Conservation (phyloP, 2,888 invertebrate genomes). For the Morpho deidamia region DNA sequence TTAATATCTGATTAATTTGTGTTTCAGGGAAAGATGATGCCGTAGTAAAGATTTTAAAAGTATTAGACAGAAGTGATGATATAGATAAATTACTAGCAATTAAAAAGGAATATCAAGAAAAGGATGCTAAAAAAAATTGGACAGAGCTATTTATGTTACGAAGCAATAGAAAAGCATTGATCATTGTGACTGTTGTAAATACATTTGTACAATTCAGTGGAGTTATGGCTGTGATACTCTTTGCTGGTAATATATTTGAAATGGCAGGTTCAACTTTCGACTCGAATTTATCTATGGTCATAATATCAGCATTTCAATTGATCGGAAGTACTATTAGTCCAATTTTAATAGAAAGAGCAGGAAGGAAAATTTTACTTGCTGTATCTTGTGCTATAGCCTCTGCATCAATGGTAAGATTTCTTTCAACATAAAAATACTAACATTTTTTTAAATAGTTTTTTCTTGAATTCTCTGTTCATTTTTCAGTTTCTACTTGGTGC, state of each 20-base stretch:
- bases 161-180: conserved; percentile 39
- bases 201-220: conserved; percentile 43
- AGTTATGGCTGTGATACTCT: conserved; percentile 35
- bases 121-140: conserved; percentile 27
- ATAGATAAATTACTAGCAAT: conserved; percentile 27
- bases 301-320: conserved; percentile 42
- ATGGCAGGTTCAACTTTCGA: conserved; percentile 37
- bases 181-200: conserved; percentile 34
- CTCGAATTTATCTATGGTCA: conserved; percentile 41
- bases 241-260: conserved; percentile 40
- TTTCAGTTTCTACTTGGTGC: conserved; percentile 31
- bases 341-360: conserved; percentile 9
- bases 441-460: no score
- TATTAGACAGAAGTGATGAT: conserved; percentile 39
- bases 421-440: background rate
- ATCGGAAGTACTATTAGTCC: conserved; percentile 37
- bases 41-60: conserved; percentile 30
- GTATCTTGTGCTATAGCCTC: conserved; percentile 36
- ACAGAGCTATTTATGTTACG: conserved; percentile 35
- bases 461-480: background rate
- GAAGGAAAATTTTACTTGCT: conserved; percentile 34
- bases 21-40: conserved; percentile 34
- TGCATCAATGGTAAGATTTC: conserved; percentile 38
- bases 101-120: conserved; percentile 25
- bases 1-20: background rate